Conservation (phyloP, 2,888 invertebrate species). For the Lochmaea capreae region DNA sequence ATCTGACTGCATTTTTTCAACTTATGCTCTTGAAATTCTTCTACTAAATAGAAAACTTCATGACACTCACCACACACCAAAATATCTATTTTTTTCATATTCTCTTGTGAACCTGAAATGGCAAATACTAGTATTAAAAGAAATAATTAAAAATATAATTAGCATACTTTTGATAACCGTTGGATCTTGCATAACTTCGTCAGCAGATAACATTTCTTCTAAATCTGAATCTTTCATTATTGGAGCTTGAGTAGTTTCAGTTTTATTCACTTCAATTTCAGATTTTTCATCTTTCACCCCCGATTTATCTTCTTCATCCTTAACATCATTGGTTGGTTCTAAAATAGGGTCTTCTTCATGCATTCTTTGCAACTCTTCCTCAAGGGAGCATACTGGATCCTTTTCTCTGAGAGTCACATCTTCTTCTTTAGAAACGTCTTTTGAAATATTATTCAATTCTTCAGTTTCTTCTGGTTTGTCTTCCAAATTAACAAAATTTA, state of each 20-base stretch:
- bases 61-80: conserved; percentile 88
- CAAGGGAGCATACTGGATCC: conserved; percentile 38
- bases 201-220: conserved; percentile 46
- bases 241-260: conserved; percentile 20
- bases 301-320: conserved; percentile 9
- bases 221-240: conserved; percentile 44
- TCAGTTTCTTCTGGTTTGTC: conserved; percentile 14
- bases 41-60: conserved; percentile 81
- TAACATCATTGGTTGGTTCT: conserved; percentile 2
- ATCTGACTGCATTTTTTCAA: conserved; percentile 69
- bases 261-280: conserved; percentile 9
- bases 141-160: background rate
- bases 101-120: conserved; percentile 78
- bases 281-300: conserved; percentile 11
- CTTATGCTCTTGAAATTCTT: conserved; percentile 82
- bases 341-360: conserved; percentile 38
- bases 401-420: conserved; percentile 19
- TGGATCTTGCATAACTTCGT: conserved; percentile 52
- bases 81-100: conserved; percentile 81
- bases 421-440: conserved; percentile 14
- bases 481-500: background rate
- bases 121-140: conserved; percentile 10
- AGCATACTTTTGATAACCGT: conserved; percentile 53
- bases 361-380: conserved; percentile 43
- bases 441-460: background rate